Conservation (phyloP, 1,140 invertebrate genomes). For the Temnothorax longispinosus region DNA sequence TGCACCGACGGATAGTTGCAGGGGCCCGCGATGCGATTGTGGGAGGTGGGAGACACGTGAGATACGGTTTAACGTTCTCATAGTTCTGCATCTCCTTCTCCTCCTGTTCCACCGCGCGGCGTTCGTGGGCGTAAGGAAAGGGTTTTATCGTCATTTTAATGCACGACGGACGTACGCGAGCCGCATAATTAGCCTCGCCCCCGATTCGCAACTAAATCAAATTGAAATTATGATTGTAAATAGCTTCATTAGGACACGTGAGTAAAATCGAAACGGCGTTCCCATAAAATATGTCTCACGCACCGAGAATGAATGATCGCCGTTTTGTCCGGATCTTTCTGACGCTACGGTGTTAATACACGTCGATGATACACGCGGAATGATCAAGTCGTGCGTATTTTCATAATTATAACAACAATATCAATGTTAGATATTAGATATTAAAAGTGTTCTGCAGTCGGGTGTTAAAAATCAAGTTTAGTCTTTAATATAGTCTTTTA, state of each 20-base stretch:
- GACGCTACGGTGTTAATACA: not conserved
- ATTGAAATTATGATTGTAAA: constrained; percentile 49
- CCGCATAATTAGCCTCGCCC: constrained; percentile 64
- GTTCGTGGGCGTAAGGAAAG: constrained; percentile 63
- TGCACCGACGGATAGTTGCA: constrained; percentile 59
- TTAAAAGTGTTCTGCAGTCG: not conserved
- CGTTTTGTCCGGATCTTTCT: not conserved
- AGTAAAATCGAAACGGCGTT: constrained; percentile 37
- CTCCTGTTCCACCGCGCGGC: constrained; percentile 1
- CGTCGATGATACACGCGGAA: not conserved
- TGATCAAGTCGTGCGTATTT: not conserved
- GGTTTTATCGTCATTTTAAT: constrained; percentile 65
- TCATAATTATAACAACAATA: not conserved
- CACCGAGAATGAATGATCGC: constrained; percentile 25
- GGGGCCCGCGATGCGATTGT: constrained; percentile 47
- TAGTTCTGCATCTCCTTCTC: constrained; percentile 49
- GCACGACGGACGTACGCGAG: constrained; percentile 29
- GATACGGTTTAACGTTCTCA: constrained; percentile 71
- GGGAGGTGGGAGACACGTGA: constrained; percentile 65
- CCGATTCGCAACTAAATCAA: constrained; percentile 50
- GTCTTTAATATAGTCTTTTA: too few species aligned
- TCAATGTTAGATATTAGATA: not conserved
- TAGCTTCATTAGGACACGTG: constrained; percentile 46
- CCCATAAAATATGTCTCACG: constrained; percentile 39
- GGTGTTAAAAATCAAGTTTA: not conserved